Percentiles rank a stretch among this genome's conserved stretches.
Conservation (phyloP, 2,113 vertebrate genomes). For the Phalacrocorax carbo region DNA sequence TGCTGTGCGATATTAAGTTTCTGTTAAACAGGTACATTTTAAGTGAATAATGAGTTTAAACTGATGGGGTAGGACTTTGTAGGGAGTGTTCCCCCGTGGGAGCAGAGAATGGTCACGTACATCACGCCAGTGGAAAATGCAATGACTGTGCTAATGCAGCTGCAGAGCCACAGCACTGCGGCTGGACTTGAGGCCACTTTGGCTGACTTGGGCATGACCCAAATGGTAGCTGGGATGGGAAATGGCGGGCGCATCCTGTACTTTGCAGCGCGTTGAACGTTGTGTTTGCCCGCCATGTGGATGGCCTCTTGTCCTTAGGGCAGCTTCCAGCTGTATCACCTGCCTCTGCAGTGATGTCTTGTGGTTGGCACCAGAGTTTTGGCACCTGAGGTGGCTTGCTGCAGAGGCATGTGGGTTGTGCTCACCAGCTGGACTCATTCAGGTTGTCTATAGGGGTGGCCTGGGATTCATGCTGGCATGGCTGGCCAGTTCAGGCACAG, state of each 20-base stretch:
- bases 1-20: not conserved
- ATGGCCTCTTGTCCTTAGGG: fast-evolving
- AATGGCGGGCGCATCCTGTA: not conserved
- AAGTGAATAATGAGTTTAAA: not conserved
- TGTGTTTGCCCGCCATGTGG: fast-evolving
- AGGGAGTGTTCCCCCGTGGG: not conserved
- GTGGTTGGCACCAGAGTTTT: not conserved
- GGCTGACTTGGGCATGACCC: too few relatives aligned
- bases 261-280: fast-evolving
- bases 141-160: not conserved
- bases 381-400: not conserved
- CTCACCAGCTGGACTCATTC: not conserved
- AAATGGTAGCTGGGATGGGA: not conserved
- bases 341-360: not conserved
- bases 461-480: fast-evolving
- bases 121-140: not conserved
- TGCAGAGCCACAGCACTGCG: not conserved
- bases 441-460: not conserved
- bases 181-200: not conserved
- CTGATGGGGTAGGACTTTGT: not conserved
- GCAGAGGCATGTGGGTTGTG: not conserved
- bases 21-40: not conserved
- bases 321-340: not conserved
- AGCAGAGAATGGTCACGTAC: not conserved
- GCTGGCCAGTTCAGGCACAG: not conserved